Evolutionary conservation across 2,888 invertebrate genomes (phyloP).

Genomic region (Acanthoscelides obtectus): DNA sequence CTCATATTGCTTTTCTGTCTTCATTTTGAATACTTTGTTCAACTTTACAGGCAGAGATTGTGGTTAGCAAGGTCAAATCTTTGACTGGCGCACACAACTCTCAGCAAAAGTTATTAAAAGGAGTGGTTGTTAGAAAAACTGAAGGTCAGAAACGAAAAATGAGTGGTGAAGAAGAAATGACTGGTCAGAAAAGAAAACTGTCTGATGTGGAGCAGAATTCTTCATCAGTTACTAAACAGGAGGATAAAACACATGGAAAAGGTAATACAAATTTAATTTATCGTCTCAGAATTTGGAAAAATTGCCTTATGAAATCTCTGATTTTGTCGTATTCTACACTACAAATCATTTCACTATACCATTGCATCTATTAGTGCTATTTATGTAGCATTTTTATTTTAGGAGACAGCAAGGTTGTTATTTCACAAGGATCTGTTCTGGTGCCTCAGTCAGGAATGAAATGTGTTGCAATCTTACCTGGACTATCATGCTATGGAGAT

Average conservation of each 20-base stretch:
- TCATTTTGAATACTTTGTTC: too few relatives aligned
- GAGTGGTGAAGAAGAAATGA: slow-evolving; percentile 38
- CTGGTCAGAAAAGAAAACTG: slow-evolving; percentile 9
- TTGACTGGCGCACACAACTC: slow-evolving; percentile 44
- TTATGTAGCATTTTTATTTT: too few relatives aligned
- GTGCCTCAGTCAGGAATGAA: slow-evolving; percentile 48
- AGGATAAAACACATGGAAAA: neutral
- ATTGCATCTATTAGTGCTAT: too few relatives aligned
- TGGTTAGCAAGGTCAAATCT: slow-evolving; percentile 47
- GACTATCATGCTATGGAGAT: slow-evolving; percentile 73
- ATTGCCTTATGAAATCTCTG: too few relatives aligned
- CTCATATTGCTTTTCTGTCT: too few relatives aligned
- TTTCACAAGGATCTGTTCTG: slow-evolving; percentile 6
- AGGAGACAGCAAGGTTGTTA: slow-evolving; percentile 7
- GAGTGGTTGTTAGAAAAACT: slow-evolving; percentile 66
- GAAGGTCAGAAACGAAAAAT: slow-evolving; percentile 37
- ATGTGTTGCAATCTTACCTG: slow-evolving; percentile 78
- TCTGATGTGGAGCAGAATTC: slow-evolving; percentile 11
- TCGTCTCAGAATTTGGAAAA: too few relatives aligned
- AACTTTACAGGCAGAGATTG: slow-evolving; percentile 52
- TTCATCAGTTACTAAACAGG: neutral
- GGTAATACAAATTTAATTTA: neutral
- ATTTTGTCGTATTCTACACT: too few relatives aligned
- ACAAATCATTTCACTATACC: too few relatives aligned
- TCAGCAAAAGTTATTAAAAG: slow-evolving; percentile 64